Base-by-base conservation (phyloP, 2,888 invertebrate species). In the Frankliniella intonsa region DNA sequence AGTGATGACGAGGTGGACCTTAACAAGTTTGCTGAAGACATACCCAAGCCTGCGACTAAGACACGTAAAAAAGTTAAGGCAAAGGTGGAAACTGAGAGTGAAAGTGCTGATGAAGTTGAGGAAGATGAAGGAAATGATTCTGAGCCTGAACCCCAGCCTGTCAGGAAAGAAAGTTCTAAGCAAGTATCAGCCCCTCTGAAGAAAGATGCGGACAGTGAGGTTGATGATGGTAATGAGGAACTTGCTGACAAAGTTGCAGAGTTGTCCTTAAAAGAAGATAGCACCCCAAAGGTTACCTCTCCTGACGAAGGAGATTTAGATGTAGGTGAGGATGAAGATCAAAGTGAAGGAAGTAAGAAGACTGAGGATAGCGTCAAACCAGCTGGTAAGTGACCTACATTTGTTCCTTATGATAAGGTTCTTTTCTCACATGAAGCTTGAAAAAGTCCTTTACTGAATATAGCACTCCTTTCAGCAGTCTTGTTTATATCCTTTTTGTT, bases 1-100 rank as follows among this genome's bases (percentile, higher is more conserved):
- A 76, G 76, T 84, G 86, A 86, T 82, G 87, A 88, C 81, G 85
- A 86, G 38, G 84, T 83, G 69, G 55, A 79, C n/a, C 62, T 81
- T 79, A 82, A 84, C n/a, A 84, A 85, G 79, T 82, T 85, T 27
- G 83, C 85, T 50, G 49, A 85, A 65, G 84, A 84, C 10, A 83
- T 84, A 69, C 81, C 83, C 80, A 84, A 85, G 80, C 82, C 83
- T 25, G 81, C 82, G 65, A 27, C 51, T 0, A 84, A 85, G 80
- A 84, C 83, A 62, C 82, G 84, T 81, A 84, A 84, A 80, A 84
- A 84, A 81, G 81, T 82, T 49, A 84, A 85, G 83, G 83, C 83
- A 62, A 84, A 84, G 79, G 55, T 80, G n/a, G 84, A 84, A 80
- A 82, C 81, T 27, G 84, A 81, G 51, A 84, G 84, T 82, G 84